Evolutionary conservation across 2,888 invertebrate genomes (phyloP).

Genomic region (Aromia moschata): DNA sequence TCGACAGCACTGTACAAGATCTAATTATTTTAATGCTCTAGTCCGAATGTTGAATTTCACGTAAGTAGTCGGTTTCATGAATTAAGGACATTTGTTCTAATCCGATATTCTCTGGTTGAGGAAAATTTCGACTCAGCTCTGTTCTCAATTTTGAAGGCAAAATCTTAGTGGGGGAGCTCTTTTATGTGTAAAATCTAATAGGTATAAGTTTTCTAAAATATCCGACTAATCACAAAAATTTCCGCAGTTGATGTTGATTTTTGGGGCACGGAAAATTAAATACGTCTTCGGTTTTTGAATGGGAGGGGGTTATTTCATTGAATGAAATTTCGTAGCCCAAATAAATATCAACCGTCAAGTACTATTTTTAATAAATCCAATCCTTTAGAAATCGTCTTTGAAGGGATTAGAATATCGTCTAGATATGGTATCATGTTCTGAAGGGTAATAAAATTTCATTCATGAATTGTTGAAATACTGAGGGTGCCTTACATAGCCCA

Average conservation of each 20-base stretch:
- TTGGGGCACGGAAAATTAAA: not conserved
- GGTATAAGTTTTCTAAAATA: conserved; percentile 29
- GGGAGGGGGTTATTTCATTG: conserved; percentile 4
- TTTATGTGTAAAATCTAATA: conserved; percentile 13
- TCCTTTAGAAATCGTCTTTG: conserved; percentile 10
- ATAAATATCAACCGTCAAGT: not conserved
- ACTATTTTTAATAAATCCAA: not conserved
- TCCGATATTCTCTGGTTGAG: not conserved
- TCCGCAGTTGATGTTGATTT: not conserved
- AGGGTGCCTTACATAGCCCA: conserved; percentile 14
- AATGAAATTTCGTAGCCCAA: conserved; percentile 1
- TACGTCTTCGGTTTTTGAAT: not conserved
- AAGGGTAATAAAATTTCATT: conserved; percentile 17
- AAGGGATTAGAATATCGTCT: conserved; percentile 24
- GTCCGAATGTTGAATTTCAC: conserved; percentile 32
- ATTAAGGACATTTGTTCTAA: conserved; percentile 18
- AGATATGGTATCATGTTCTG: conserved; percentile 7
- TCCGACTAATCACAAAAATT: not conserved
- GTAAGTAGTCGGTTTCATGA: conserved; percentile 33
- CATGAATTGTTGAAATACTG: conserved; percentile 27
- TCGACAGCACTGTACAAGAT: no score
- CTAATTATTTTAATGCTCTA: no score
- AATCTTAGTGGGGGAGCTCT: conserved; percentile 29
- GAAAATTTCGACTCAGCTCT: conserved; percentile 43
- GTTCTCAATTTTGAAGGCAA: conserved; percentile 32